Evolutionary conservation across 2,888 invertebrate species (phyloP), one percentile per base, ranked within the genome.

Genomic region (Ormyrus pomaceus): DNA sequence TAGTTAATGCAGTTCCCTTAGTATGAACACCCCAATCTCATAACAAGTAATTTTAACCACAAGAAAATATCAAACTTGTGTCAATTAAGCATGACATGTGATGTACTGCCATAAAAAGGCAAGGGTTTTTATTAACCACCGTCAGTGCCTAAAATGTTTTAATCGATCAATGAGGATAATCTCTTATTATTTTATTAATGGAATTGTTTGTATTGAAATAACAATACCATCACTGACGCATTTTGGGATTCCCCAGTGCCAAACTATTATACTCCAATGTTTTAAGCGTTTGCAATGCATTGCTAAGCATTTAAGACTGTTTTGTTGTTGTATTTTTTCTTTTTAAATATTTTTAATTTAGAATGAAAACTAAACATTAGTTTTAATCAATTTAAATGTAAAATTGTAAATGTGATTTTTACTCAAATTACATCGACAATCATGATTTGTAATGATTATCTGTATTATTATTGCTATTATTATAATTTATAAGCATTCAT

Each of bases 201-300:
- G 19, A 80, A 77, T 77, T 64, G 10, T 72, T 75, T 71, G n/a
- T 62, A 61, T 6, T 51, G 51, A 69, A 75, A 4, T 10, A 77
- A 65, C 13, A 45, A 74, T 72, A 75, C 61, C 55, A 66, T 61
- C 58, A 75, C 74, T 71, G 65, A 81, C 56, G 74, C 72, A 78
- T 78, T 78, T 75, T 75, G 68, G 71, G 45, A 78, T 77, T 75
- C 11, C 50, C 71, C 62, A 72, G 78, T 81, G 81, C 78, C 81
- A 81, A 81, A 81, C 61, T 78, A 76, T 62, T 79, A 58, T 78
- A 81, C 66, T 78, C 68, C 19, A 58, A 71, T 61, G 11, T 65
- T 62, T 46, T 19, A n/a, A 71, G n/a, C 5, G 13, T 53, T 46
- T 74, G 51, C 45, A 45, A 62, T 50, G 9, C 5, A n/a, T 50